Evolutionary conservation across 2,113 vertebrate species (phyloP).

Genomic region (Rhabdornis inornatus): DNA sequence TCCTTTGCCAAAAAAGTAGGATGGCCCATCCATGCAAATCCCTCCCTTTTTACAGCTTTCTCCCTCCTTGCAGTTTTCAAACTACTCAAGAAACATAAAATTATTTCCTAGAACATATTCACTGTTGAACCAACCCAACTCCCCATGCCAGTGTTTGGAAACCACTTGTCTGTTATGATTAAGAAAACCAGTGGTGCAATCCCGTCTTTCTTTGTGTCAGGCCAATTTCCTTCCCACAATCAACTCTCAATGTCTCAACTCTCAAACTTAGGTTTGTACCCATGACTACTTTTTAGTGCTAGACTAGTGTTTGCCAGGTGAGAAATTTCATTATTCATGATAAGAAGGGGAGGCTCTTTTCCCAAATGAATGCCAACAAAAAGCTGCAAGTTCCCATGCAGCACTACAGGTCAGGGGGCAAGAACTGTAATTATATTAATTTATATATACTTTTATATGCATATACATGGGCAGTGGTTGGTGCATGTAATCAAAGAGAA

Average conservation of each 20-base stretch:
- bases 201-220: background rate
- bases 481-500: background rate
- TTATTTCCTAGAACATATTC: background rate
- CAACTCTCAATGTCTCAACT: background rate
- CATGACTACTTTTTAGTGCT: background rate
- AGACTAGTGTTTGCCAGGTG: background rate
- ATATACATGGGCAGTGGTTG: fast-evolving
- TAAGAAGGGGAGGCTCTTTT: background rate
- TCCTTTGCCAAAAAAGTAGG: background rate
- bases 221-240: background rate
- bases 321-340: background rate
- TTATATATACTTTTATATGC: too few relatives aligned
- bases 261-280: background rate
- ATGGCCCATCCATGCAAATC: background rate
- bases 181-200: background rate
- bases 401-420: background rate
- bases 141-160: background rate
- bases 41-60: background rate
- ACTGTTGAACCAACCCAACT: background rate
- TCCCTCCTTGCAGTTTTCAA: background rate
- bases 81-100: background rate
- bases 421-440: background rate
- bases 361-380: background rate
- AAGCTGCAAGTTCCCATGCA: background rate
- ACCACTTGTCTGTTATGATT: background rate